Evolutionary conservation across 2,113 vertebrate genomes (phyloP), one percentile per base, ranked within the genome.

Genomic region (Nibea albiflora): DNA sequence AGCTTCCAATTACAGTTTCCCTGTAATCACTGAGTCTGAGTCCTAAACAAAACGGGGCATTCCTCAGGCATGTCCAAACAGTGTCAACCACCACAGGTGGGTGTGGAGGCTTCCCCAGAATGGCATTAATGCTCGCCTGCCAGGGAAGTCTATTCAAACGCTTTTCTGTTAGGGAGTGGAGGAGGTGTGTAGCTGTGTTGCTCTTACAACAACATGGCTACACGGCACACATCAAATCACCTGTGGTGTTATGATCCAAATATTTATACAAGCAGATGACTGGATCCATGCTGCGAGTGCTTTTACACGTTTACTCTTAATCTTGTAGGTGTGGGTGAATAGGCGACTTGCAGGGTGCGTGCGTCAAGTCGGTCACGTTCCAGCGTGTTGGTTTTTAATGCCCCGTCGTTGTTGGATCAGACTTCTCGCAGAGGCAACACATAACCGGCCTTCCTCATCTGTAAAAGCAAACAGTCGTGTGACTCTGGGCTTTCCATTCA

Each of bases 41-140:
- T 63, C 52, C 11, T 64, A 64, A 76, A 85, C 47, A 73, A 56
- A 83, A 58, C 50, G 20, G 74, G 85, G 87, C 85, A 91, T 91
- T 92, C 90, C 84, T 91, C 70, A 47, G 67, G 58, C 93, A 78
- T 73, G 92, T 62, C 80, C 72, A 16, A 65, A 88, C 88, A 78
- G 64, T 9, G 5, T 39, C 20, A 72, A 3, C 11, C 24, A 26
- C 24, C 24, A 26, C 24, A 26, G 4, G 14, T 26, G 84, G 91
- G 86, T 46, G 89, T 57, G 83, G 75, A 20, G 79, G 73, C 74
- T 81, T 88, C 76, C 89, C 85, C 83, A 16, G 62, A 80, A 16
- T 63, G 50, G 69, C 57, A 71, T 15, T 26, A n/a, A 15, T 1
- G 12, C 57, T 65, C 11, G 0, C 73, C 71, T 81, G 53, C 63